Evolutionary conservation across 1,140 invertebrate genomes (phyloP).

Genomic region (Zaprionus lachaisei): DNA sequence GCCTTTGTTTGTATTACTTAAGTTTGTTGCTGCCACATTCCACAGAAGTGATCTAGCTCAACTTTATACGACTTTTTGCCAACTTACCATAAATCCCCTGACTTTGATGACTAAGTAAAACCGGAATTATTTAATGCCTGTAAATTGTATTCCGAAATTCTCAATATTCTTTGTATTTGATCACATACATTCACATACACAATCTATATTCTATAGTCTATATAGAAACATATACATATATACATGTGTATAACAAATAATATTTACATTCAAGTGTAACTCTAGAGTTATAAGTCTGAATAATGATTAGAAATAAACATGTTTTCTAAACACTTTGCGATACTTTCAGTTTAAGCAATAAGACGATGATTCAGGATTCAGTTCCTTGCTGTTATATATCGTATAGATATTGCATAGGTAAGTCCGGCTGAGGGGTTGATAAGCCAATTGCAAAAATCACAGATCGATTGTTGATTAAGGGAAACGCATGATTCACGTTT

Average conservation of each 20-base stretch:
- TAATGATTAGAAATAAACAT: conserved; percentile 69
- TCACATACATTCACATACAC: conserved; percentile 36
- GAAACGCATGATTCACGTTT: conserved; percentile 45
- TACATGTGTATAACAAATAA: conserved; percentile 34
- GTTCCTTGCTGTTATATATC: no score
- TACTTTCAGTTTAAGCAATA: background rate
- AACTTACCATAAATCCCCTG: background rate
- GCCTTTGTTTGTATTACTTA: conserved; percentile 31
- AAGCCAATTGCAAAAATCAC: conserved; percentile 4
- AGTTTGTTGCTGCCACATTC: conserved; percentile 64
- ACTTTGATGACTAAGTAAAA: conserved; percentile 10
- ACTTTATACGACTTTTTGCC: conserved; percentile 26
- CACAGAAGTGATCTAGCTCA: conserved; percentile 34
- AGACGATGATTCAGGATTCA: no score
- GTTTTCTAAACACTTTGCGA: conserved; percentile 43
- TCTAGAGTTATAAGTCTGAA: conserved; percentile 81
- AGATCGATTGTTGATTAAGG: conserved; percentile 4
- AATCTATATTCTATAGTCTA: conserved; percentile 27
- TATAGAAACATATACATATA: conserved; percentile 26
- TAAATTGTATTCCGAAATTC: conserved; percentile 16
- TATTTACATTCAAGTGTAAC: conserved; percentile 75
- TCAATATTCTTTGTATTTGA: background rate
- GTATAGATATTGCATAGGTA: background rate
- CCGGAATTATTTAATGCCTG: conserved; percentile 2
- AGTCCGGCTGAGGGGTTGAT: background rate